phyloP scores from a whole-genome alignment of 2,888 invertebrate genomes.

The Baronia brevicornis region DNA sequence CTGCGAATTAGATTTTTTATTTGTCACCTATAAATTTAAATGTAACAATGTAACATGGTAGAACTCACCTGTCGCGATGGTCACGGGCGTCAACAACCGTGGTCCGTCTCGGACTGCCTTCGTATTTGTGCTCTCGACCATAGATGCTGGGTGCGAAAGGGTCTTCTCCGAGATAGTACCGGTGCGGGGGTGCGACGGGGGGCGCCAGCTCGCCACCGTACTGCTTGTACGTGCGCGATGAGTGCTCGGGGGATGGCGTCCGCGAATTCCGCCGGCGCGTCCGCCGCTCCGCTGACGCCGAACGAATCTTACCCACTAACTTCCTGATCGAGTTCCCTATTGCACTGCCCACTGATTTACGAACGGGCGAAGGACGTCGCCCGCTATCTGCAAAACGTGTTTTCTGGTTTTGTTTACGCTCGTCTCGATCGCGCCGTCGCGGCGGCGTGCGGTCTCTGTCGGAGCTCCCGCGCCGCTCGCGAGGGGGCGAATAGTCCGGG shows the following conservation, averaged over 20 bases:
- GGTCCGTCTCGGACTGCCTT: slow-evolving; percentile 76
- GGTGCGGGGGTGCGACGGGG: slow-evolving; percentile 77
- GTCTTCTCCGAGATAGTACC: slow-evolving; percentile 91
- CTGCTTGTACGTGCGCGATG: slow-evolving; percentile 67
- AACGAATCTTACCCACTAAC: slow-evolving; percentile 87
- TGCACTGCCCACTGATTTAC: slow-evolving; percentile 74
- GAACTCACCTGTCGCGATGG: slow-evolving; percentile 64
- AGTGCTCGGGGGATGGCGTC: slow-evolving; percentile 77
- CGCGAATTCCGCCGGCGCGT: slow-evolving; percentile 77
- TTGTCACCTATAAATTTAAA: no score
- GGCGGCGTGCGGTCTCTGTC: slow-evolving; percentile 62
- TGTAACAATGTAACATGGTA: no score
- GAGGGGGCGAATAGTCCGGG: slow-evolving; percentile 82
- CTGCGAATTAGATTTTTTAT: slow-evolving; percentile 20
- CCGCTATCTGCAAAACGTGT: slow-evolving; percentile 78
- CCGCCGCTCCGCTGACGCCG: slow-evolving; percentile 80
- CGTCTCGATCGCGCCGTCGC: slow-evolving; percentile 63
- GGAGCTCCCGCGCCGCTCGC: slow-evolving; percentile 58
- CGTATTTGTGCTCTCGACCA: slow-evolving; percentile 89
- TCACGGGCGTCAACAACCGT: slow-evolving; percentile 59
- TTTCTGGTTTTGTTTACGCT: slow-evolving; percentile 80
- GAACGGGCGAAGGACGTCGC: slow-evolving; percentile 55
- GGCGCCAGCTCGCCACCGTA: slow-evolving; percentile 68
- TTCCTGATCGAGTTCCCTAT: slow-evolving; percentile 89
- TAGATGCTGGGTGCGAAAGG: slow-evolving; percentile 89